phyloP scores from a whole-genome alignment of 1,140 invertebrate genomes.

The Pseudomyrmex pallidus region DNA sequence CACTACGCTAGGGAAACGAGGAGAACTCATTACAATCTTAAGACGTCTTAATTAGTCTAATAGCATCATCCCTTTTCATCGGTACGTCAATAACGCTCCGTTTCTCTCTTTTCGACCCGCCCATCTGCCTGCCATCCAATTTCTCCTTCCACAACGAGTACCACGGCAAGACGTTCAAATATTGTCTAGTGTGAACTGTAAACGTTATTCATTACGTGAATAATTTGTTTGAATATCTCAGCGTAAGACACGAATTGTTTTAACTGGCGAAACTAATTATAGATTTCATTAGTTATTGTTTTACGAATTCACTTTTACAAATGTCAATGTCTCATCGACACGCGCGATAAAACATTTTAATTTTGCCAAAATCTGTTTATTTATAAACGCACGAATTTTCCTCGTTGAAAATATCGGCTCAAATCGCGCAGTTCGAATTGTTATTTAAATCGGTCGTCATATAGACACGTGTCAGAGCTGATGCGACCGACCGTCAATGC shows the following conservation, averaged over 20 bases:
- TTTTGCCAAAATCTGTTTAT: neutral
- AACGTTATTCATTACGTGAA: slow-evolving; percentile 23
- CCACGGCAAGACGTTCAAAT: slow-evolving; percentile 66
- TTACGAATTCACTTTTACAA: neutral
- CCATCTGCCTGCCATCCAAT: slow-evolving; percentile 67
- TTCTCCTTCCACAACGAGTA: slow-evolving; percentile 63
- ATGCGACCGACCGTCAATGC: slow-evolving; percentile 32
- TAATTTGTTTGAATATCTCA: slow-evolving; percentile 37
- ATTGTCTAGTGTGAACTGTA: slow-evolving; percentile 62
- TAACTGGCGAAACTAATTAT: neutral
- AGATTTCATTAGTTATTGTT: too few species aligned
- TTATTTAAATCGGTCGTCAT: slow-evolving; percentile 3
- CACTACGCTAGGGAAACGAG: slow-evolving; percentile 42
- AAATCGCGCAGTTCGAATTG: neutral
- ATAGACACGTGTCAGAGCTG: neutral
- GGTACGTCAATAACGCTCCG: slow-evolving; percentile 59
- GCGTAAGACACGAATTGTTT: slow-evolving; percentile 9
- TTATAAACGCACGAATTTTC: neutral
- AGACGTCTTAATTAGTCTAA: slow-evolving; percentile 76
- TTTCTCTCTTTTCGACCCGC: slow-evolving; percentile 34
- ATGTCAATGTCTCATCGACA: slow-evolving; percentile 7
- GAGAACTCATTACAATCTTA: slow-evolving; percentile 76
- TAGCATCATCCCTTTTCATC: slow-evolving; percentile 73
- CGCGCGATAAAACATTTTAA: neutral
- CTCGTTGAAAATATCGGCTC: too few species aligned